Evolutionary conservation across 2,888 invertebrate species (phyloP), one percentile per base, ranked within the genome.

Genomic region (Drosophila fungiperda): DNA sequence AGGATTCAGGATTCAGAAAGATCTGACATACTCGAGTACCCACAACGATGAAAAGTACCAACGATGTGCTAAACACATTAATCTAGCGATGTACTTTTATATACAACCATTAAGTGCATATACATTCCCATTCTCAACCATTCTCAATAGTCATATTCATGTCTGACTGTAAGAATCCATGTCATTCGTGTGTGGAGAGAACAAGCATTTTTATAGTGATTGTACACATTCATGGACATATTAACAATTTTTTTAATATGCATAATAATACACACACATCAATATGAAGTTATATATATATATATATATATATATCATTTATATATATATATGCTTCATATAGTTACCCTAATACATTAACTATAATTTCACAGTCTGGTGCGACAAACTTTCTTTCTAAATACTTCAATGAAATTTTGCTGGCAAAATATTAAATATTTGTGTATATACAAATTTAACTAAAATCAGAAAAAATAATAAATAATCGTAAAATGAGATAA

Each of bases 361-460:
- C 36, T 54, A 20, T 55, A 42, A 61, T 49, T 54, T 70, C n/a
- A 29, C 32, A 55, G 62, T 70, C 52, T 72, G 70, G 73, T 62
- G 70, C 63, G 53, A 50, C 20, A 42, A 54, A 35, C 20, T 3
- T 45, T 45, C 8, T 20, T 20, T 45, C 8, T 40, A 11, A 68
- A 49, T 8, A 32, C 20, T 29, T 15, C 15, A 32, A 15, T 35
- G 36, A 48, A 42, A 69, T 68, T 42, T 49, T 48, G 48, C 32
- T 35, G 33, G 40, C 40, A 35, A 52, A 42, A 45, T 32, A 35
- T 20, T 1, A 33, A 11, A 65, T 29, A 45, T 36, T 35, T 63
- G n/a, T 62, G 11, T 20, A 36, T 12, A 15, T 32, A 12, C 3
- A 20, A n/a, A 29, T 38, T 7, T 2, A n/a, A 20, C 29, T 29